Conservation (phyloP, 2,113 vertebrate species). For the Chamaetylas fuelleborni region DNA sequence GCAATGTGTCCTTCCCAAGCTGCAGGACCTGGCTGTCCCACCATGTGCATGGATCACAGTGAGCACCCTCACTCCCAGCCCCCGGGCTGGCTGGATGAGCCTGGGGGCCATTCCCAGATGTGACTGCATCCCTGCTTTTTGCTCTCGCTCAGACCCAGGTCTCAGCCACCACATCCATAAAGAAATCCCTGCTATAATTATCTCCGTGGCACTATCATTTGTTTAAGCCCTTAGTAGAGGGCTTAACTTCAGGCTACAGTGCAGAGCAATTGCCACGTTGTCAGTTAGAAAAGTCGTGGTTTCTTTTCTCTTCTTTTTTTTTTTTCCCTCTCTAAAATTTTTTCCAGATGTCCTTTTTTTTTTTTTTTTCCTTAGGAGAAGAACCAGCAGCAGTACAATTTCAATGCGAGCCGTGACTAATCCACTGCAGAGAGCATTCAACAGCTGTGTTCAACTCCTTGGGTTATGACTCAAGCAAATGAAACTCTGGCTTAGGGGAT, state of each 20-base stretch:
- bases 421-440: constrained; percentile 54
- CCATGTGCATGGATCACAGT: fast-evolving
- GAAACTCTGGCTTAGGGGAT: background rate
- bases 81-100: background rate
- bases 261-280: constrained; percentile 76
- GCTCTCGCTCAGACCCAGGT: background rate
- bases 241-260: constrained; percentile 53
- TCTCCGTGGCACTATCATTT: constrained; percentile 52
- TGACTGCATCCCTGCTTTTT: background rate
- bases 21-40: background rate
- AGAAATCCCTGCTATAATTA: constrained; percentile 62
- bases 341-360: constrained; percentile 71
- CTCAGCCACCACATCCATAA: constrained; percentile 66
- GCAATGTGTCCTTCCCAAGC: background rate
- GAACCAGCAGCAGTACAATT: constrained; percentile 33
- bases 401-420: constrained; percentile 69
- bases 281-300: constrained; percentile 58
- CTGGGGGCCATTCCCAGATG: background rate
- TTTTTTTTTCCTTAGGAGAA: constrained; percentile 19
- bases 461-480: background rate
- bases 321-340: constrained; percentile 28
- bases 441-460: background rate
- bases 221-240: constrained; percentile 33
- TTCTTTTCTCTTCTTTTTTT: constrained; percentile 45
- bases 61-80: background rate